Evolutionary conservation across 2,797 vertebrate genomes (phyloP).

Genomic region (Gadopsis marmoratus): DNA sequence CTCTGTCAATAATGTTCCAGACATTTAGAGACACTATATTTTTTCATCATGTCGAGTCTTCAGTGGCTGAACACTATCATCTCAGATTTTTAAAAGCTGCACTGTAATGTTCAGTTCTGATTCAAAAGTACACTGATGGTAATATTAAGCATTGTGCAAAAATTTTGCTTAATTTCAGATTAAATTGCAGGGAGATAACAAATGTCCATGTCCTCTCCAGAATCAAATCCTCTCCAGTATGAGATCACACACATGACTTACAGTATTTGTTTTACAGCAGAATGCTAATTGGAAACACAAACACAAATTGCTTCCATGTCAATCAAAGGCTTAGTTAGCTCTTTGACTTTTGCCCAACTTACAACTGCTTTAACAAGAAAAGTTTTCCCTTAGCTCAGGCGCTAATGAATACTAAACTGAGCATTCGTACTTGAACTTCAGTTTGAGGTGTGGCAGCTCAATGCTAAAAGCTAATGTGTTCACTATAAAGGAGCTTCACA

Average conservation of each 20-base stretch:
- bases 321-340: slow-evolving; percentile 55
- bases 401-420: slow-evolving; percentile 73
- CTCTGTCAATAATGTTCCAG: slow-evolving; percentile 2
- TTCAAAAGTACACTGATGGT: slow-evolving; percentile 8
- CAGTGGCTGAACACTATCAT: neutral
- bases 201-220: slow-evolving; percentile 26
- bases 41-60: neutral
- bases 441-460: slow-evolving; percentile 33
- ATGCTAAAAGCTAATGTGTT: slow-evolving; percentile 26
- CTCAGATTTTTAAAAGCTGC: neutral
- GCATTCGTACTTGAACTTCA: slow-evolving; percentile 36
- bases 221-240: slow-evolving; percentile 44
- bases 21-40: neutral
- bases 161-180: slow-evolving; percentile 21
- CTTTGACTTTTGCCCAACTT: slow-evolving; percentile 72
- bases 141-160: slow-evolving; percentile 27
- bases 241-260: slow-evolving; percentile 31
- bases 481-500: slow-evolving; percentile 33
- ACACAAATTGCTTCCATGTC: slow-evolving; percentile 53
- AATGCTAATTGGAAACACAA: slow-evolving; percentile 54
- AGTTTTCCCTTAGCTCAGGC: slow-evolving; percentile 40
- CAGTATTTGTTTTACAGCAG: slow-evolving; percentile 61
- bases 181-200: slow-evolving; percentile 25
- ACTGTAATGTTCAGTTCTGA: neutral
- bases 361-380: slow-evolving; percentile 54